Conservation (phyloP, 2,888 invertebrate genomes). For the Lasius fuliginosus region DNA sequence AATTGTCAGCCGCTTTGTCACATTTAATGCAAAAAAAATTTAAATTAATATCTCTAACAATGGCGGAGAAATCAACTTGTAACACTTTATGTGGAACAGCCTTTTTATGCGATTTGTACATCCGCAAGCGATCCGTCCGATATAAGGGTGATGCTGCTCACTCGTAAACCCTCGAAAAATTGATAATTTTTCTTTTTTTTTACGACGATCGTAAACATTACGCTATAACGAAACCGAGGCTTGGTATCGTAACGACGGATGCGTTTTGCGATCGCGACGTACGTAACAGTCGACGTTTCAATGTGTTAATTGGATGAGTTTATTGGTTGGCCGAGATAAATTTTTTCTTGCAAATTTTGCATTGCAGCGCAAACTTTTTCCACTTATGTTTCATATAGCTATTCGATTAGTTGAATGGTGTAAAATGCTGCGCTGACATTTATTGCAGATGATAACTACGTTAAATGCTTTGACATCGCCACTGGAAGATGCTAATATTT, state of each 20-base stretch:
- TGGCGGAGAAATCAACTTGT: too few species aligned
- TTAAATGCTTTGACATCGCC: neutral
- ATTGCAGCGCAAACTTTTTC: neutral
- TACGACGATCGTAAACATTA: conserved; percentile 12
- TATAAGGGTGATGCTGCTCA: neutral
- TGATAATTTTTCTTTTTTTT: conserved; percentile 2
- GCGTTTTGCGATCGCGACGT: conserved; percentile 1
- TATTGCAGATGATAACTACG: neutral
- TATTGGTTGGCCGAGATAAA: neutral
- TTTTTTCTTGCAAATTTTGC: neutral
- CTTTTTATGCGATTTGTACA: neutral
- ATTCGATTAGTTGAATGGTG: neutral
- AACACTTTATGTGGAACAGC: too few species aligned
- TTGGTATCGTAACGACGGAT: neutral
- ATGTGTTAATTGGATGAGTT: neutral
- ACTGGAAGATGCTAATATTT: neutral
- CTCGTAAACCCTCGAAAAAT: conserved; percentile 28
- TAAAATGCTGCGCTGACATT: neutral
- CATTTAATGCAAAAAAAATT: too few species aligned
- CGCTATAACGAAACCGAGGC: neutral
- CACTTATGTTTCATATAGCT: neutral
- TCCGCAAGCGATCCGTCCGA: neutral
- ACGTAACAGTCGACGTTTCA: neutral
- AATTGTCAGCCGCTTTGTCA: too few species aligned
- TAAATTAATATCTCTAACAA: too few species aligned